Evolutionary conservation across 2,888 invertebrate species (phyloP), one percentile per base, ranked within the genome.

Genomic region (Synergus japonicus): DNA sequence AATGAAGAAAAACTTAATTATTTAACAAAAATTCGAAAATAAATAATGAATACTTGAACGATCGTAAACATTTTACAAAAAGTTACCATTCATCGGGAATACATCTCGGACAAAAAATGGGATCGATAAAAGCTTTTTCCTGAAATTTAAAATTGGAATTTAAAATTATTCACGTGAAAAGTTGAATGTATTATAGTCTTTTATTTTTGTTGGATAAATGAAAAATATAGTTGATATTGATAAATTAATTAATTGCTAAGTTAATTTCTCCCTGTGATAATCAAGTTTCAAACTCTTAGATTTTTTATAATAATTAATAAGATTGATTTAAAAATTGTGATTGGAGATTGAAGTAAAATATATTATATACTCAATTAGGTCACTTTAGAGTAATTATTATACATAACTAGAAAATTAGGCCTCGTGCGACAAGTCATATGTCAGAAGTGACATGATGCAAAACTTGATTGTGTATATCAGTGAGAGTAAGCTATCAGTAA

Each of bases 401-500:
- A 29, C 29, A 29, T 41, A 54, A 2, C 5, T 37, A 73, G 73
- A 73, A 73, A 73, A 73, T 73, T 73, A 49, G 46, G 73, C 54
- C 73, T 49, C 54, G 37, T 73, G 54, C 41, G n/a, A 37, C 49
- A 73, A 10, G 41, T 73, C 54, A 41, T 15, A 37, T 73, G 73
- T 73, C 73, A 54, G 37, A 73, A 29, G 18, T 15, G 73, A 54
- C 73, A 9, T 18, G 54, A 49, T 73, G 49, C 73, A 73, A 49
- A 54, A 73, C n/a, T 49, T 37, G 37, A 73, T 29, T 29, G 54
- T 73, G 10, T 73, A 54, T 73, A 73, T 41, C 41, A n/a, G 54
- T 54, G 54, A 54, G 73, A 73, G 54, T 73, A 73, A 73, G 73
- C 73, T 73, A 54, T 73, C 73, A n/a, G 12, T 54, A 54, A 73